These are phyloP conservation scores for Cirrhinus molitorella DNA, from an alignment of 2,797 vertebrate genomes.

Conservation along the genomic window DNA sequence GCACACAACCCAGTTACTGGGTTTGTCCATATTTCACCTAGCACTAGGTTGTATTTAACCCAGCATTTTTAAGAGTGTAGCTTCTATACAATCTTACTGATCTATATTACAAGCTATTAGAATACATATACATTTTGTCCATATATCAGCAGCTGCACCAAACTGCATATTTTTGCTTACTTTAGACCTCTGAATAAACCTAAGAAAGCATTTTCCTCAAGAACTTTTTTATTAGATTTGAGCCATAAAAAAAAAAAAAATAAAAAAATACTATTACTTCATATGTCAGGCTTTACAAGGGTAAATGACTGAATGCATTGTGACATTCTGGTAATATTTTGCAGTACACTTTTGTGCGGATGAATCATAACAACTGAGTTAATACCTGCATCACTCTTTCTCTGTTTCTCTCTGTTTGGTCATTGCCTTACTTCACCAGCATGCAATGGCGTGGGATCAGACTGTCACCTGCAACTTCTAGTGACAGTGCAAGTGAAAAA, in stretches of 20 bases:
- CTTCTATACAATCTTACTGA: too few species aligned
- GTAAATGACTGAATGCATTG: background rate
- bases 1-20: too few species aligned
- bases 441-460: conserved; percentile 25
- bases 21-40: too few species aligned
- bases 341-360: background rate
- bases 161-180: background rate
- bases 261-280: background rate
- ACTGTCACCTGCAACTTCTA: conserved; percentile 25
- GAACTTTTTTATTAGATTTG: too few species aligned
- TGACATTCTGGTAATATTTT: background rate
- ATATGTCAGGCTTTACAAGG: background rate
- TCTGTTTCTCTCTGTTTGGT: background rate
- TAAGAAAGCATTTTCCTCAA: too few species aligned
- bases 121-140: too few species aligned
- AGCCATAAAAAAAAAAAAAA: too few species aligned
- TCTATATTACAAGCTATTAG: too few species aligned
- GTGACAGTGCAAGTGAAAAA: conserved; percentile 8
- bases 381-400: background rate
- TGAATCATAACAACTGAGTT: background rate
- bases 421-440: background rate
- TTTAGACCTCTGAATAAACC: background rate
- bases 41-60: too few species aligned
- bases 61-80: too few species aligned
- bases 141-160: background rate